Evolutionary conservation across 2,113 vertebrate genomes (phyloP).

Genomic region (Oreochromis aureus): DNA sequence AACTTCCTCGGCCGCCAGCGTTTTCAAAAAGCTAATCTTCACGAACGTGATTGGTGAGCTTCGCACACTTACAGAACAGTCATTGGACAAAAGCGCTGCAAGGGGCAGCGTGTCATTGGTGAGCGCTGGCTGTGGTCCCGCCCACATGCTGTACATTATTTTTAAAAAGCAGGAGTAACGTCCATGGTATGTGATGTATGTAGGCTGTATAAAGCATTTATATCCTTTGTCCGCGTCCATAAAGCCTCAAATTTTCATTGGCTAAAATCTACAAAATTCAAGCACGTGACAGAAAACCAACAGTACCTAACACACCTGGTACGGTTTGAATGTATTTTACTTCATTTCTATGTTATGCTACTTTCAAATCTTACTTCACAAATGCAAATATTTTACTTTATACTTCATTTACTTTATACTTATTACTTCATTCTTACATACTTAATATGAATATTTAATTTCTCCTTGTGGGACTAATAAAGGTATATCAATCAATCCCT

Average conservation of each 20-base stretch:
- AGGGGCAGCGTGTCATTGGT: background rate
- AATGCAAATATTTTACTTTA: background rate
- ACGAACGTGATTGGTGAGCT: constrained; percentile 2
- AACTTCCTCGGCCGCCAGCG: constrained; percentile 41
- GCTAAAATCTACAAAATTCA: background rate
- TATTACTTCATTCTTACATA: background rate
- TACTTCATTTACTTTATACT: background rate
- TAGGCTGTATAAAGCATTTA: background rate
- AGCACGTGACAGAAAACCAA: background rate
- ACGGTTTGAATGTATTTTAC: background rate
- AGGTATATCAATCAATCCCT: background rate
- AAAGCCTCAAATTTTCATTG: background rate
- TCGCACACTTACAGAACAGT: background rate
- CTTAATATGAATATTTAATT: background rate
- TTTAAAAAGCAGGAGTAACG: background rate
- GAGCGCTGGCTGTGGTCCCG: accelerated
- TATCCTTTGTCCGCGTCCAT: background rate
- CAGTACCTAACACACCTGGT: background rate
- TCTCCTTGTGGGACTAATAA: too few relatives aligned
- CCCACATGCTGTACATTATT: background rate
- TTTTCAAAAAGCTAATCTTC: constrained; percentile 44
- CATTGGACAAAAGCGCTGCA: constrained; percentile 13
- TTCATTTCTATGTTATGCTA: background rate
- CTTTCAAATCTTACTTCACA: background rate
- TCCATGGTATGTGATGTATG: background rate